These are phyloP conservation scores for Vesta saturnalis DNA, from an alignment of 2,888 invertebrate species.

Conservation along the genomic window DNA sequence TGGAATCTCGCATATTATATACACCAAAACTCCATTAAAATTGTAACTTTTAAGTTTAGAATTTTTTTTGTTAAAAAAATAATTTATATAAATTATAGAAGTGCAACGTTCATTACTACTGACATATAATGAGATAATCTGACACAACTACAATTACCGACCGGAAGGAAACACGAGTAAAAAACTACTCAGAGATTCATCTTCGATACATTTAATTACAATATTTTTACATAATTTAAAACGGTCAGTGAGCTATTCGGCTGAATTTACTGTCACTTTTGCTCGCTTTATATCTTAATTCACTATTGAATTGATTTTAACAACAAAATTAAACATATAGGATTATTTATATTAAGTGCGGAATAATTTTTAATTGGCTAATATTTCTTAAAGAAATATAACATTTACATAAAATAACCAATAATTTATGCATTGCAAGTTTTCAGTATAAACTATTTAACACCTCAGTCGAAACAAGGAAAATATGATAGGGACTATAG, in stretches of 20 bases:
- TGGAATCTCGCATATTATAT: neutral
- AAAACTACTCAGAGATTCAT: constrained; percentile 62
- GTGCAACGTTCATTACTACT: constrained; percentile 55
- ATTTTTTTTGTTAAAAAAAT: neutral
- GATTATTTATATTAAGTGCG: no score
- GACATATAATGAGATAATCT: constrained; percentile 61
- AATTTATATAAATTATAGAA: constrained; percentile 10
- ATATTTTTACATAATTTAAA: constrained; percentile 62
- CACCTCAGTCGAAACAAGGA: no score
- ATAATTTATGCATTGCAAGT: no score
- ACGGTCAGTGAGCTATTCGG: constrained; percentile 54
- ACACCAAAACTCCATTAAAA: neutral
- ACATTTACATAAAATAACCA: no score
- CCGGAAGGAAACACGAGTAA: constrained; percentile 64
- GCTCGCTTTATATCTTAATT: neutral
- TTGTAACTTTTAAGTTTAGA: neutral
- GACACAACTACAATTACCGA: constrained; percentile 61
- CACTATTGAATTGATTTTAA: neutral
- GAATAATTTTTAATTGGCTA: no score
- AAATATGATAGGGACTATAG: no score
- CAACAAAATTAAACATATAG: no score
- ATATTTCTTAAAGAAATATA: no score
- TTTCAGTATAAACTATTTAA: no score
- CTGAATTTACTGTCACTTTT: constrained; percentile 37
- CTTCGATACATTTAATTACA: constrained; percentile 63